phyloP scores from a whole-genome alignment of 2,797 vertebrate species.

The Coilia nasus region DNA sequence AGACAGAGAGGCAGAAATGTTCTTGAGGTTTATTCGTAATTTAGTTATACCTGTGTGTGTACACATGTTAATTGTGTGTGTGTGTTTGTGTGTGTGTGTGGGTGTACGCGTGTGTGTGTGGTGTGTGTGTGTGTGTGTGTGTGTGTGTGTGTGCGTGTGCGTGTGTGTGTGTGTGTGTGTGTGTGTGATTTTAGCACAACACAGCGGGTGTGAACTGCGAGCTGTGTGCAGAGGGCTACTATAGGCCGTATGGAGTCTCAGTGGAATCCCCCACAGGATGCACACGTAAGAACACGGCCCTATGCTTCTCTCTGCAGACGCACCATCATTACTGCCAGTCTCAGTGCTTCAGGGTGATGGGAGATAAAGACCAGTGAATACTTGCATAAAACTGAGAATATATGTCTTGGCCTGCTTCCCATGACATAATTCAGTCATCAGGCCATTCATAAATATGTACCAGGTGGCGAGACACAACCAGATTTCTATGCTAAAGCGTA shows the following conservation, averaged over 20 bases:
- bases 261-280: constrained; percentile 78
- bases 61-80: not conserved
- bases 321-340: not conserved
- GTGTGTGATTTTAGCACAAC: constrained; percentile 80
- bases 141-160: constrained; percentile 17
- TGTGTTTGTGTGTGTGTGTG: not conserved
- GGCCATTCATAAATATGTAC: not conserved
- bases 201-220: constrained; percentile 94
- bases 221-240: constrained; percentile 82
- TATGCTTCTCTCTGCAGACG: not conserved
- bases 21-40: not conserved
- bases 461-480: not conserved
- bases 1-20: not conserved
- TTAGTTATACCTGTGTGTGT: not conserved
- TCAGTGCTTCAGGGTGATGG: too few relatives aligned
- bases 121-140: constrained; percentile 9
- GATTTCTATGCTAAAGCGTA: not conserved
- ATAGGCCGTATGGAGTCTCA: constrained; percentile 76
- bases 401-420: not conserved
- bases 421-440: not conserved
- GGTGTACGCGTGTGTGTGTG: not conserved
- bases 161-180: constrained; percentile 24
- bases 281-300: constrained; percentile 75
- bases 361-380: not conserved
- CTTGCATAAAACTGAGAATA: not conserved